These are phyloP conservation scores for Podilymbus podiceps DNA, from an alignment of 2,113 vertebrate species.

Conservation along the genomic window DNA sequence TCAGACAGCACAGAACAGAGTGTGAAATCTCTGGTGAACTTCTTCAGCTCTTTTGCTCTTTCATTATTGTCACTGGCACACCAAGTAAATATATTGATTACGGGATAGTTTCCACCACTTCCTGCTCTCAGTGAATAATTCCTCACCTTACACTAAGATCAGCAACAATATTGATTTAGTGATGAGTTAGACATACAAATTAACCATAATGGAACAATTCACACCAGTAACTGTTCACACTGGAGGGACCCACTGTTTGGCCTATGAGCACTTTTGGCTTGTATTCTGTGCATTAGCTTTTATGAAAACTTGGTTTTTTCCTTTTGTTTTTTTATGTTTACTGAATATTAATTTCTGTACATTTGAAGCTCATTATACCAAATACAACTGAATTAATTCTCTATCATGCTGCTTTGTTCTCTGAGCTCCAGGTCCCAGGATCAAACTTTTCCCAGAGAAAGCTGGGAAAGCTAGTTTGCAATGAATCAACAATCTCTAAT, in stretches of 20 bases:
- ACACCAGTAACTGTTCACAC: neutral
- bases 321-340: neutral
- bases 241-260: neutral
- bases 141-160: neutral
- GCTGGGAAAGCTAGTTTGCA: neutral
- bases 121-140: neutral
- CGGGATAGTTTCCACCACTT: neutral
- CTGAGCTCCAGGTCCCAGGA: neutral
- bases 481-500: neutral
- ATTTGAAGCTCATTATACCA: neutral
- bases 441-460: neutral
- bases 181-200: neutral
- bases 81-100: neutral
- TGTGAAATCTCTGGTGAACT: neutral
- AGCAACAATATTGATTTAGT: neutral
- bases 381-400: neutral
- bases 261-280: neutral
- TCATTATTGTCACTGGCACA: neutral
- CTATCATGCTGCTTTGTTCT: neutral
- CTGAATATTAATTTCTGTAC: neutral
- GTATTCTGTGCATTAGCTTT: neutral
- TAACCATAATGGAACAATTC: neutral
- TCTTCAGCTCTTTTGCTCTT: neutral
- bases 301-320: neutral
- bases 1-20: neutral